Evolutionary conservation across 2,113 vertebrate genomes (phyloP).

Genomic region (Lagenorhynchus albirostris): DNA sequence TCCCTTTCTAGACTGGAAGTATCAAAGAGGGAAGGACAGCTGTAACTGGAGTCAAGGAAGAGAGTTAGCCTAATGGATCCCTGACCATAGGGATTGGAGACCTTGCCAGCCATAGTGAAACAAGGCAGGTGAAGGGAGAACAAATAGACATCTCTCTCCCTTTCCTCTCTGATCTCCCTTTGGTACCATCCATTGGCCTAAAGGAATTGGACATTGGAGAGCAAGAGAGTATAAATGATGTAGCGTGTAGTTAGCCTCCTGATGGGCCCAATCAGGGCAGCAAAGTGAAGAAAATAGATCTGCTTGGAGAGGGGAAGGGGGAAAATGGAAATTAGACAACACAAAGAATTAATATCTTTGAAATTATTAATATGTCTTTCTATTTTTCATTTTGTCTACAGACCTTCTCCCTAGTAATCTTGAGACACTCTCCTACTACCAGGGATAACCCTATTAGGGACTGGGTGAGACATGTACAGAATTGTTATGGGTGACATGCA

Average conservation of each 20-base stretch:
- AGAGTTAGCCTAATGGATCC: rapidly evolving
- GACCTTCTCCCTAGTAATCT: background rate
- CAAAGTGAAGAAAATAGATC: background rate
- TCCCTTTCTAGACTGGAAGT: background rate
- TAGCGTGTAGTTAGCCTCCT: background rate
- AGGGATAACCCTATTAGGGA: rapidly evolving
- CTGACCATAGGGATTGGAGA: background rate
- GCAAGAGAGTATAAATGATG: background rate
- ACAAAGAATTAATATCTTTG: background rate
- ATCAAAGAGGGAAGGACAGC: background rate
- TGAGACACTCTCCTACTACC: background rate
- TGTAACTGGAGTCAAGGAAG: background rate
- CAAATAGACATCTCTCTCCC: background rate
- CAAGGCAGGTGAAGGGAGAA: background rate
- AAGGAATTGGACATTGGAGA: background rate
- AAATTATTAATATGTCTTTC: background rate
- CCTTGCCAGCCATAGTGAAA: background rate
- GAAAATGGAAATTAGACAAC: background rate
- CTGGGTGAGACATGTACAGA: background rate
- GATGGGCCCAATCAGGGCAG: background rate
- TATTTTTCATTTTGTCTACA: background rate
- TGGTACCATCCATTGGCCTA: background rate
- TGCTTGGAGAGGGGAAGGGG: background rate
- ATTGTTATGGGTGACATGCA: background rate
- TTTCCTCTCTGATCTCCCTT: background rate